Base-by-base conservation (phyloP, 2,797 vertebrate genomes). In the Mastacembelus armatus region DNA sequence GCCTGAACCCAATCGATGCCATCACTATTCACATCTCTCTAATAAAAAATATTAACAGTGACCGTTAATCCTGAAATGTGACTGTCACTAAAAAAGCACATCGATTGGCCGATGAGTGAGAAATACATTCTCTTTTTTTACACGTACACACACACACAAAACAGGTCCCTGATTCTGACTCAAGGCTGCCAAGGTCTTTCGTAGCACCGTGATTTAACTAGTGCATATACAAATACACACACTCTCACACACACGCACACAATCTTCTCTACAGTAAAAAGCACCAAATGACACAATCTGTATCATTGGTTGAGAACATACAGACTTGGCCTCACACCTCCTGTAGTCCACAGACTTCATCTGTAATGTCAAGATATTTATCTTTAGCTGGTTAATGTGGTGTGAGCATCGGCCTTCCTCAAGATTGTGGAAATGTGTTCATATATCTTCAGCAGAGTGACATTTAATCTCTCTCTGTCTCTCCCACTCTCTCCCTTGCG, bases 151-250 rank as follows among this genome's bases (percentile, higher is more conserved):
- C 68, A 65, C 45, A 62, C 40, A 67, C 33, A 45, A 61, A 71
- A 85, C 84, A 64, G 70, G 85, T 93, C 92, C 92, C 92, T 93
- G 93, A 94, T 92, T 92, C 85, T 77, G 91, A 91, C 78, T 87
- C 81, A 74, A 86, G 80, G 90, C 76, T 80, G 71, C 88, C 81
- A 15, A 88, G 83, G 88, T 90, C 84, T 91, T 84, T 84, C 77
- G 75, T 92, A 94, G 93, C 93, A 94, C 92, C 92, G 66, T 85
- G 87, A 86, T 91, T 91, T 75, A 78, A 84, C 85, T 80, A 91
- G 88, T 89, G 92, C 87, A 64, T 49, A 77, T 48, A 64, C 74
- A 77, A 43, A 59, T 57, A 70, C 15, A 54, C 19, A n/a, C 21
- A 18, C 42, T 22, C 58, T 30, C 55, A 40, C 49, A 61, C 55